A percentile compares a stretch with the other conserved stretches of the same genome.
These are phyloP conservation scores for Acropternis orthonyx DNA, from an alignment of 2,797 vertebrate genomes.

Conservation along the genomic window DNA sequence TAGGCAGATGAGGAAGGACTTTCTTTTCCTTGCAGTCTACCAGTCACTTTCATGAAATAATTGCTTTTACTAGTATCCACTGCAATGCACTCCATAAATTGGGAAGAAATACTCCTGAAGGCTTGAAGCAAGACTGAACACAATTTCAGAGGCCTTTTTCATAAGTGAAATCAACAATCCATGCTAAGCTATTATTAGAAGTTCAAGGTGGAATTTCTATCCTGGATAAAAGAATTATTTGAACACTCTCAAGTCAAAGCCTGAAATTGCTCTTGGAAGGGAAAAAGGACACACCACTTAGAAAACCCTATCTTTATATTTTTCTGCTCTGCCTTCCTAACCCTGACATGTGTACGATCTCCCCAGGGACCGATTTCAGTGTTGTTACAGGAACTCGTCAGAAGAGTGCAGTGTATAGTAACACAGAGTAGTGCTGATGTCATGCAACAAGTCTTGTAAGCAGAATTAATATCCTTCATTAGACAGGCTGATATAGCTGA, in stretches of 20 bases:
- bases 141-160: slow-evolving; percentile 57
- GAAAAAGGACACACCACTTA: neutral
- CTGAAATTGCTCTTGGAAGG: neutral
- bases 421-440: neutral
- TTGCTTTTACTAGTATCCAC: slow-evolving; percentile 41
- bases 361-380: neutral
- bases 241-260: neutral
- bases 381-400: slow-evolving; percentile 28
- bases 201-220: slow-evolving; percentile 8
- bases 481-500: neutral
- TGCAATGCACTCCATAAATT: slow-evolving; percentile 23
- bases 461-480: neutral
- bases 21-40: slow-evolving; percentile 10
- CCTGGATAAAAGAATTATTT: neutral
- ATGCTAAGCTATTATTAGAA: slow-evolving; percentile 42
- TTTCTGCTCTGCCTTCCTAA: neutral
- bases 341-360: neutral
- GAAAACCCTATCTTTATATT: neutral
- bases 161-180: slow-evolving; percentile 41
- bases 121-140: slow-evolving; percentile 60
- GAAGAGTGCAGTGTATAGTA: slow-evolving; percentile 49
- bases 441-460: neutral
- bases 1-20: neutral
- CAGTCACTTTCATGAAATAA: slow-evolving; percentile 46
- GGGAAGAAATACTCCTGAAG: slow-evolving; percentile 22